Evolutionary conservation across 2,888 invertebrate genomes (phyloP), one percentile per base, ranked within the genome.

Genomic region (Cyclophora albipunctata): DNA sequence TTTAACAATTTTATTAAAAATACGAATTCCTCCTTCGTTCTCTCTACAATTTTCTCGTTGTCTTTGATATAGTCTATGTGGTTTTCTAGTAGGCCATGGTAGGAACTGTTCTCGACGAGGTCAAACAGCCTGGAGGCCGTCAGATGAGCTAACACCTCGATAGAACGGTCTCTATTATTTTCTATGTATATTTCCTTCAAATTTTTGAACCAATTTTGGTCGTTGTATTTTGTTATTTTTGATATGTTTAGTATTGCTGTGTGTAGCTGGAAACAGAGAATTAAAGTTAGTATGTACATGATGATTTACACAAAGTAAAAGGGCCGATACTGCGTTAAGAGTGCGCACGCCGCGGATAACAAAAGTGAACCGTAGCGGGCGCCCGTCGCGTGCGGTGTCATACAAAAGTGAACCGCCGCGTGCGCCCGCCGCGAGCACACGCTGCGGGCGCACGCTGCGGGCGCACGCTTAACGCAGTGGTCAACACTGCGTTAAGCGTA

Each of bases 191-290:
- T 40, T 1, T 71, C 62, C 54, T 77, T 78, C 0, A 85, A 47
- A 34, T 81, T 78, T 4, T 60, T 7, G 5, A 66, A 78, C 84
- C 82, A 84, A 1, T 57, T 61, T 48, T 83, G 84, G 0, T 67
- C 62, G 2, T 60, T 69, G 50, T 67, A 80, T 34, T 60, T 73
- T 0, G 81, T 81, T 20, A 78, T 57, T 5, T 55, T 49, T 0
- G 82, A 68, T 51, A 85, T 73, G 7, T 75, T 60, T 47, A 71
- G 78, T 7, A 86, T 48, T 0, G 81, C 72, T 3, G 66, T 67
- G 52, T 87, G 84, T 0, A 87, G 48, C 87, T 87, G 72, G 45
- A 78, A 37, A 20, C 4, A 80, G 40, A 44, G 34, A 47, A 50
- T 2, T 3, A 48, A 3, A n/a, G n/a, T n/a, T n/a, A n/a, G n/a